Evolutionary conservation across 1,140 invertebrate genomes (phyloP), one percentile per base, ranked within the genome.

Genomic region (Marisa cornuarietis): DNA sequence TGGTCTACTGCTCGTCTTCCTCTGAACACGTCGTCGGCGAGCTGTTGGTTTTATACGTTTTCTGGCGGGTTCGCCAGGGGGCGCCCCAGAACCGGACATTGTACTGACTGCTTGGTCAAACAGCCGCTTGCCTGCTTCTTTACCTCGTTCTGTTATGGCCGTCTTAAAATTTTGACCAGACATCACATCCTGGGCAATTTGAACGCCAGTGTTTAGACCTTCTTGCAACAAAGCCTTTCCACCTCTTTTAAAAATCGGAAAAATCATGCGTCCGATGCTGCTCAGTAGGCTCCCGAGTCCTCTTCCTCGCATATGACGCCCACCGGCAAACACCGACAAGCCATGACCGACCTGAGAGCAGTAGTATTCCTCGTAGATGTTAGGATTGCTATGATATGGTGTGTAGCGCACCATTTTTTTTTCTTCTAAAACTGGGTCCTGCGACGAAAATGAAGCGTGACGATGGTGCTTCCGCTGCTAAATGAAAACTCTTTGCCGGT

Each of bases 401-500:
- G n/a, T 0, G 51, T 54, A 14, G 9, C 71, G 54, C 0, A 24
- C 42, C 6, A 18, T 26, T 49, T 2, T 49, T 51, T 11, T 73
- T 26, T n/a, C 16, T 7, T 6, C 6, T 73, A 42, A 6, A 42
- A 42, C 3, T 42, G 31, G 31, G 31, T 1, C 31, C 31, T 42
- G 26, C 74, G 13, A 22, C 74, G 58, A 63, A 76, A 76, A 26
- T 65, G 74, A 26, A 76, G 74, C 31, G 61, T 76, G n/a, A 63
- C 58, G n/a, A 76, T n/a, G 58, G 74, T 76, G 0, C 42, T 76
- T 5, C 74, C 74, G 7, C 42, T 65, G 58, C 4, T 31, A 51
- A 76, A 76, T 76, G 58, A 42, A 18, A 76, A 22, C 14, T 52
- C 52, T 76, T 76, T 76, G 5, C 74, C 74, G 13, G 61, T 76